Evolutionary conservation across 35 echinoderm and acorn worm genomes (phyloP).

Genomic region (Diadema setosum): DNA sequence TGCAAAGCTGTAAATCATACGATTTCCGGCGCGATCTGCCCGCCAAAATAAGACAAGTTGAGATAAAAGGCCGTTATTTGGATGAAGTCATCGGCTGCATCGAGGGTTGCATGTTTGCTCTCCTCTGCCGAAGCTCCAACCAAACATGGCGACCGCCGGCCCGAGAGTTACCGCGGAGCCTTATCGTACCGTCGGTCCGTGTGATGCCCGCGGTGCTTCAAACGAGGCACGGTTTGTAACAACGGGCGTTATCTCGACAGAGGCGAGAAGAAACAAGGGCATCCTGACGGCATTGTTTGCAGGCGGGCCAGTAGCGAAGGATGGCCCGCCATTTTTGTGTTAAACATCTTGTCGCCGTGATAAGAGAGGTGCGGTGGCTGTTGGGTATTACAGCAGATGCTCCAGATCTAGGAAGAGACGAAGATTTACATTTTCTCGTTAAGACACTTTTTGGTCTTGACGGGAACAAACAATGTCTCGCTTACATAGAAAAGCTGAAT

Average conservation of each 20-base stretch:
- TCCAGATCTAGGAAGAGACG: too few species aligned
- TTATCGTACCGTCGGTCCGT: neutral
- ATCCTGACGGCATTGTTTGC: too few species aligned
- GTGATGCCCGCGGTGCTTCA: neutral
- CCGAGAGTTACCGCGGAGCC: neutral
- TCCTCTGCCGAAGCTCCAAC: neutral
- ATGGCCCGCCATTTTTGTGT: too few species aligned
- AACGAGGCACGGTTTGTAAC: neutral
- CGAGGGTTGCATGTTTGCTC: neutral
- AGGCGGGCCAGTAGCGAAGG: too few species aligned
- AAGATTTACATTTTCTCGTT: too few species aligned
- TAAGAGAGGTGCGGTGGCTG: too few species aligned
- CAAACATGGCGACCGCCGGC: neutral
- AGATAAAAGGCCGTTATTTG: neutral
- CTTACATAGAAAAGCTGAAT: too few species aligned
- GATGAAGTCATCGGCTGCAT: neutral
- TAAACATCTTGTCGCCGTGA: too few species aligned
- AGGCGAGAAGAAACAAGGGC: conserved; percentile 3
- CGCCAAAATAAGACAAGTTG: neutral
- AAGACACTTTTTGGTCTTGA: too few species aligned
- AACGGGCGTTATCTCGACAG: neutral
- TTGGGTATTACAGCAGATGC: too few species aligned
- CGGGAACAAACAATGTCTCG: too few species aligned
- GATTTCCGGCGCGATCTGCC: neutral
- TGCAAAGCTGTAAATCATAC: neutral